phyloP scores from a whole-genome alignment of 2,113 vertebrate genomes.

The Corythornis madagascariensis region DNA sequence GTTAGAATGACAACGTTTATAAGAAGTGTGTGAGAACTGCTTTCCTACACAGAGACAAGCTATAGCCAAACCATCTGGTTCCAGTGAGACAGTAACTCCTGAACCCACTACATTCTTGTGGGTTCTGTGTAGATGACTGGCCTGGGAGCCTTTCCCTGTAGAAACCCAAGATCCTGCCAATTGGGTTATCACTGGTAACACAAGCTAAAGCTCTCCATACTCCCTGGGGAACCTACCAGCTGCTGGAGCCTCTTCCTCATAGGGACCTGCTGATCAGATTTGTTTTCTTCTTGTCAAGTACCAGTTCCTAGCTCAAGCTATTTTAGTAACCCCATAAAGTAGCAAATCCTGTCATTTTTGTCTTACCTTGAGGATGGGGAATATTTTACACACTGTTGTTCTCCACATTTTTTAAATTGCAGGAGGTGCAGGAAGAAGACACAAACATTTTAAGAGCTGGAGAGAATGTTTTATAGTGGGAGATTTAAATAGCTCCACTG shows the following conservation, averaged over 20 bases:
- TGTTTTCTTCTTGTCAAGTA: not conserved
- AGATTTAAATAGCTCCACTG: slow-evolving; percentile 62
- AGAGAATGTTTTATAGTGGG: slow-evolving; percentile 26
- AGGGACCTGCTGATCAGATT: not conserved
- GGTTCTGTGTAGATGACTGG: not conserved
- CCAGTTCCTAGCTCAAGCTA: not conserved
- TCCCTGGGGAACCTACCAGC: not conserved
- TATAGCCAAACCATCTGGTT: slow-evolving; percentile 59
- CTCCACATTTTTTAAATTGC: slow-evolving; percentile 1
- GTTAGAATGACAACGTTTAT: slow-evolving; percentile 59
- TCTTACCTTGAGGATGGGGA: not conserved
- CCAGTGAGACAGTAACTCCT: slow-evolving; percentile 35
- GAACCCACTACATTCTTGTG: slow-evolving; percentile 22
- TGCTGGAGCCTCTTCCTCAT: not conserved
- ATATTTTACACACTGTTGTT: not conserved
- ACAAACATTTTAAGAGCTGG: not conserved
- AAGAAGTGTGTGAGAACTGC: slow-evolving; percentile 53
- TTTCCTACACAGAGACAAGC: slow-evolving; percentile 58
- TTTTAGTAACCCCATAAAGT: not conserved
- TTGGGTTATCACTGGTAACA: not conserved
- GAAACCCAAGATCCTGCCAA: not conserved
- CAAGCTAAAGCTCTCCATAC: not conserved
- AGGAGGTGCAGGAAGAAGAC: not conserved
- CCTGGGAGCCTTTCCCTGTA: not conserved
- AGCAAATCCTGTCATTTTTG: not conserved